Conservation (phyloP, 2,113 vertebrate genomes). For the Ceuthmochares aereus region DNA sequence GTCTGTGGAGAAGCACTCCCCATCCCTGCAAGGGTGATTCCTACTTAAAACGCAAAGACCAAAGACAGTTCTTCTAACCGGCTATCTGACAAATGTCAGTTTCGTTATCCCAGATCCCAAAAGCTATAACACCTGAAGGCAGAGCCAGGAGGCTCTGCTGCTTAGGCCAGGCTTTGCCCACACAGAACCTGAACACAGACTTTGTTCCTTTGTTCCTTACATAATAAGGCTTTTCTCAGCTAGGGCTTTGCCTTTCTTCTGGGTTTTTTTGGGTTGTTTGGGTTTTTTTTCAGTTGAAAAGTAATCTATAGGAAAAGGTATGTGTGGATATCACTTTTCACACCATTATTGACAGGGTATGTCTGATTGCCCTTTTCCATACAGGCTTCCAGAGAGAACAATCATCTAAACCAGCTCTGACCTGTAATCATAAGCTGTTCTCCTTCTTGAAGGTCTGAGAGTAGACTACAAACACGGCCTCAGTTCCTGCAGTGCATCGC, state of each 20-base stretch:
- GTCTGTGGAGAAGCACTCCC: not conserved
- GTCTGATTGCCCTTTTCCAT: not conserved
- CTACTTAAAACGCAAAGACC: not conserved
- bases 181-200: fast-evolving
- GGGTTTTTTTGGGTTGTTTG: no score
- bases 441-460: not conserved
- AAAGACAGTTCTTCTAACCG: not conserved
- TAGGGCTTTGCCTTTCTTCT: fast-evolving
- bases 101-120: not conserved
- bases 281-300: not conserved
- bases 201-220: not conserved
- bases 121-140: not conserved
- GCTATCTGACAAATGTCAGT: not conserved
- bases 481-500: not conserved
- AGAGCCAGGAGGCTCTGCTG: not conserved
- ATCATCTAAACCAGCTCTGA: not conserved
- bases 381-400: not conserved
- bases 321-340: not conserved
- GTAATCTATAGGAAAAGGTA: not conserved
- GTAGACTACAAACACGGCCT: not conserved
- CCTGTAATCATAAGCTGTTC: not conserved
- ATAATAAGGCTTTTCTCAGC: not conserved
- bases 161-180: not conserved
- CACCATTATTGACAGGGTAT: fast-evolving
- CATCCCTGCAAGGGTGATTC: not conserved